Evolutionary conservation across 2,797 vertebrate species (phyloP).

Genomic region (Ara ararauna): DNA sequence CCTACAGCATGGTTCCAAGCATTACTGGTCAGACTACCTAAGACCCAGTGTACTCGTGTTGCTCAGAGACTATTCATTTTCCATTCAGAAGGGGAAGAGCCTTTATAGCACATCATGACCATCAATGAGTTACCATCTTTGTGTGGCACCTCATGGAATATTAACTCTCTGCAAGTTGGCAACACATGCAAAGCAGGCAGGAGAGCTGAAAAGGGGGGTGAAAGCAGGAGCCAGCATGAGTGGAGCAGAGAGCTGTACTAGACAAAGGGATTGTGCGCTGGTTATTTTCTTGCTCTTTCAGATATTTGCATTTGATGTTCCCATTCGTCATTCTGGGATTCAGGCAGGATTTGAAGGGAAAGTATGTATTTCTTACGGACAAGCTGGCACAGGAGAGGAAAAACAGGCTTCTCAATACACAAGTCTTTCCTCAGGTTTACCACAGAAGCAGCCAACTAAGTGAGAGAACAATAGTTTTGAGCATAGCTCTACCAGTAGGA

Average conservation of each 20-base stretch:
- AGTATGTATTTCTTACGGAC: neutral
- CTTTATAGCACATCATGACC: neutral
- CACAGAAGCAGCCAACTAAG: neutral
- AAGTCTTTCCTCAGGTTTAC: neutral
- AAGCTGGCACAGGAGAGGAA: neutral
- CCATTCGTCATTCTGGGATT: neutral
- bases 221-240: neutral
- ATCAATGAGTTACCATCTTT: neutral
- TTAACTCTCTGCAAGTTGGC: conserved; percentile 7
- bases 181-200: neutral
- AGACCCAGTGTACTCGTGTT: neutral
- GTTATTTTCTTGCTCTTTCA: conserved; percentile 52
- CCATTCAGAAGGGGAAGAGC: neutral
- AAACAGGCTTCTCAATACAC: neutral
- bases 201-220: neutral
- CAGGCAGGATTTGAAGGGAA: conserved; percentile 1
- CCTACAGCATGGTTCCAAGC: neutral
- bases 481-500: neutral
- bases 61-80: conserved; percentile 13
- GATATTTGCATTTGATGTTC: conserved; percentile 2
- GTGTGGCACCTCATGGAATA: neutral
- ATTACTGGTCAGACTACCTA: neutral
- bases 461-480: neutral
- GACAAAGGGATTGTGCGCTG: conserved; percentile 7
- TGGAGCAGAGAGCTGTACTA: neutral